phyloP scores from a whole-genome alignment of 2,888 invertebrate genomes.

The Athripsodes cinereus region DNA sequence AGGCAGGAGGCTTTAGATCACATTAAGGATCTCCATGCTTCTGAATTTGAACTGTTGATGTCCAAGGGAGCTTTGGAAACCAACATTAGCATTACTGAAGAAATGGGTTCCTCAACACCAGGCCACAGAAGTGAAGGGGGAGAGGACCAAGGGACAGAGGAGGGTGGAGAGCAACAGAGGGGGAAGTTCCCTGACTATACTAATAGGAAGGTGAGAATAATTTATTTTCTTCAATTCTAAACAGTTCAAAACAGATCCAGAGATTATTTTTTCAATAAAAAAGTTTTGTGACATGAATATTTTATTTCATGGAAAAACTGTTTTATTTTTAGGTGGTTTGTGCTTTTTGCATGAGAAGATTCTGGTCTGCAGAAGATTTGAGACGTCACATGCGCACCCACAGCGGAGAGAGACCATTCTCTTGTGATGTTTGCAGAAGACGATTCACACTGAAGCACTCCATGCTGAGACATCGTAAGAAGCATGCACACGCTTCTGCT shows the following conservation, averaged over 20 bases:
- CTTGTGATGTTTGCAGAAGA: slow-evolving; percentile 82
- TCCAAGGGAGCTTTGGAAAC: slow-evolving; percentile 71
- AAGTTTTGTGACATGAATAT: too few relatives aligned
- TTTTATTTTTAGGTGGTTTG: slow-evolving; percentile 61
- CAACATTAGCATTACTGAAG: slow-evolving; percentile 39
- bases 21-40: slow-evolving; percentile 65
- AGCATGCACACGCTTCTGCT: slow-evolving; percentile 60
- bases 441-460: slow-evolving; percentile 91
- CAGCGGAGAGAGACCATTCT: slow-evolving; percentile 86
- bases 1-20: slow-evolving; percentile 77
- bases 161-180: slow-evolving; percentile 59
- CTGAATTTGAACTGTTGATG: slow-evolving; percentile 76
- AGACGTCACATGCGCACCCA: slow-evolving; percentile 92
- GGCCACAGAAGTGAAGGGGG: slow-evolving; percentile 35
- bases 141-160: slow-evolving; percentile 59
- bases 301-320: slow-evolving; percentile 3
- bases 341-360: slow-evolving; percentile 87
- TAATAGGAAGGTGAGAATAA: slow-evolving; percentile 63
- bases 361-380: slow-evolving; percentile 93
- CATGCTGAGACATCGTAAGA: slow-evolving; percentile 89
- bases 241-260: not conserved
- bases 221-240: not conserved
- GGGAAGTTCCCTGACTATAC: slow-evolving; percentile 83
- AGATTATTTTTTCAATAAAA: too few relatives aligned
- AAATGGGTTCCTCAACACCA: slow-evolving; percentile 23